Evolutionary conservation across 2,797 vertebrate species (phyloP), one percentile per base, ranked within the genome.

Genomic region (Takifugu rubripes): DNA sequence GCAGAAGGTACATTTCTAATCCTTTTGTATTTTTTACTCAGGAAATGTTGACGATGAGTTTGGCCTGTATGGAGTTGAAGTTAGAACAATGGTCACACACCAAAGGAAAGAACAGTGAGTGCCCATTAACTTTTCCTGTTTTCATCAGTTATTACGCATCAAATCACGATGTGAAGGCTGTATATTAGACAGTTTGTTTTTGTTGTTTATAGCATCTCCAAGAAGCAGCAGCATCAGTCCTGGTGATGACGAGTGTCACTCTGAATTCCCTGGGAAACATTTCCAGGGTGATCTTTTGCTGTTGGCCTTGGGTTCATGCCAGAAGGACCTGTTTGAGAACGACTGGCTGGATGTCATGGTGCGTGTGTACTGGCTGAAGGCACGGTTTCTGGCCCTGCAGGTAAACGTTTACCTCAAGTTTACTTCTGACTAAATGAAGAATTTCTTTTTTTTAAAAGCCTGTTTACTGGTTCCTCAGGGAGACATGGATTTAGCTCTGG

Each of bases 31-130:
- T 33, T 33, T 33, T 33, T 33, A 33, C 29, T 0, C 71, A 99
- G 97, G 96, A 96, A 63, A 96, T 98, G 93, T 89, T 98, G 93
- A 67, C 93, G 49, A 96, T 98, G 95, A 94, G 94, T 63, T 88
- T 99, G 21, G 94, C 92, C 0, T 96, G 96, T 82, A 97, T 99
- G 97, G 97, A 99, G 71, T 82, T 99, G 42, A 96, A 97, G 59
- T 72, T 99, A 84, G 97, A 99, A 70, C 94, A 96, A 60, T 96
- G 95, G 95, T 86, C 93, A 6, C 85, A 94, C 82, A 92, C 87
- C 27, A 98, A 96, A 82, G 92, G 94, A 52, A 96, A 95, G 75
- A 84, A 88, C 60, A 91, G 96, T 99, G 68, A 83, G 88, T 82
- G 61, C 3, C 15, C 42, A 29, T 8, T 5, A 25, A 10, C 43